Conservation (phyloP, 2,888 invertebrate genomes). For the Eulithis testata region DNA sequence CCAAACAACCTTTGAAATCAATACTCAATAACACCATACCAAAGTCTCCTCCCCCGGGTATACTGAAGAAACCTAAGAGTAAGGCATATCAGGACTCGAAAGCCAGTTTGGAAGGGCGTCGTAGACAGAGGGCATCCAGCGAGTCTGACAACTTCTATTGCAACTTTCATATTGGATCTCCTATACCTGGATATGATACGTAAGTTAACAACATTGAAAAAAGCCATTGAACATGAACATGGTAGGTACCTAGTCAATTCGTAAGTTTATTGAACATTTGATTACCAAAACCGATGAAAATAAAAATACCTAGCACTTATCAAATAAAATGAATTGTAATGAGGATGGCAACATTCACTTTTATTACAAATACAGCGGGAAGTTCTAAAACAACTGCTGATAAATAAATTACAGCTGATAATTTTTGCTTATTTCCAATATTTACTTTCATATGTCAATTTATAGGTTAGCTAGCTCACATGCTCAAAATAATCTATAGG, state of each 20-base stretch:
- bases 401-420: constrained; percentile 4
- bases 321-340: not conserved
- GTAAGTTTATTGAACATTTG: too few species aligned
- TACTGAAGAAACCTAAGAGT: constrained; percentile 76
- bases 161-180: constrained; percentile 61
- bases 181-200: constrained; percentile 72
- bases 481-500: constrained; percentile 18
- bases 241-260: too few species aligned
- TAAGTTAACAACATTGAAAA: constrained; percentile 45
- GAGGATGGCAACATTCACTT: constrained; percentile 7
- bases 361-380: not conserved
- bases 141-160: constrained; percentile 78
- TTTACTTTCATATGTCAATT: constrained; percentile 15
- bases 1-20: constrained; percentile 76
- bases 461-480: constrained; percentile 38
- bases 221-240: too few species aligned
- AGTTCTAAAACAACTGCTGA: not conserved
- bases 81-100: constrained; percentile 64
- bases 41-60: constrained; percentile 71
- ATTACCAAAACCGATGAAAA: too few species aligned
- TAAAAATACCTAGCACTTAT: too few species aligned
- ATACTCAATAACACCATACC: constrained; percentile 77
- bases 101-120: constrained; percentile 63
- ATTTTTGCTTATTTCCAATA: not conserved
- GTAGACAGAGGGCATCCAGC: constrained; percentile 78